These are phyloP conservation scores for Gortyna flavago DNA, from an alignment of 2,888 invertebrate genomes.

Conservation along the genomic window DNA sequence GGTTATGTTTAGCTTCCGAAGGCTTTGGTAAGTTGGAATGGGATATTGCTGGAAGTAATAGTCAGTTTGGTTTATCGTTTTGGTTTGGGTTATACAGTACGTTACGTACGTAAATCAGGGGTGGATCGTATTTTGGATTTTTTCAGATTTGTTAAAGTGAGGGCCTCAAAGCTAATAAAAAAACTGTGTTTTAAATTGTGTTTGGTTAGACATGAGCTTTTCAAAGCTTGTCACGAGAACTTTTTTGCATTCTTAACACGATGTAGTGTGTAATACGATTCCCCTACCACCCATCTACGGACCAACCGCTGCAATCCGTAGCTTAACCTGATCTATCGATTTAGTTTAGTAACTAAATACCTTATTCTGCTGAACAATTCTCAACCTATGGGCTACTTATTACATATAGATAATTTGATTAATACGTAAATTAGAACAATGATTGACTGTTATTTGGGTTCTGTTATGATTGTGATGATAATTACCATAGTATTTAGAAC, in stretches of 20 bases:
- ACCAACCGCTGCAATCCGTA: too few species aligned
- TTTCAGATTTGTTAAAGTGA: neutral
- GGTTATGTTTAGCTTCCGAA: constrained; percentile 82
- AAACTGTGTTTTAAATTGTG: neutral
- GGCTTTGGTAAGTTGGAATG: constrained; percentile 82
- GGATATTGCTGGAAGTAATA: constrained; percentile 78
- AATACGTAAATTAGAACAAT: constrained; percentile 24
- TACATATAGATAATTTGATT: neutral
- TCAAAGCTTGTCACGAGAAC: too few species aligned
- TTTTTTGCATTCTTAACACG: too few species aligned
- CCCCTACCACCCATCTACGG: too few species aligned
- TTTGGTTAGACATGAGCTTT: too few species aligned
- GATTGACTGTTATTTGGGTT: constrained; percentile 38
- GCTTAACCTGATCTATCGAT: too few species aligned
- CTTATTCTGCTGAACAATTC: neutral
- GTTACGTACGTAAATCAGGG: constrained; percentile 68
- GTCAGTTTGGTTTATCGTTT: constrained; percentile 84
- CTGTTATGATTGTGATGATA: constrained; percentile 15
- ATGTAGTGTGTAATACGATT: too few species aligned
- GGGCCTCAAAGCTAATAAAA: neutral
- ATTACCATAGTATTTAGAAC: neutral
- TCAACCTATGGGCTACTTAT: neutral
- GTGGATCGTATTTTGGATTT: neutral
- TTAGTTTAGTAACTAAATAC: neutral
- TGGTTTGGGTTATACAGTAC: constrained; percentile 61